Conservation (phyloP, 2,888 invertebrate genomes). For the Matsumyia berberina region DNA sequence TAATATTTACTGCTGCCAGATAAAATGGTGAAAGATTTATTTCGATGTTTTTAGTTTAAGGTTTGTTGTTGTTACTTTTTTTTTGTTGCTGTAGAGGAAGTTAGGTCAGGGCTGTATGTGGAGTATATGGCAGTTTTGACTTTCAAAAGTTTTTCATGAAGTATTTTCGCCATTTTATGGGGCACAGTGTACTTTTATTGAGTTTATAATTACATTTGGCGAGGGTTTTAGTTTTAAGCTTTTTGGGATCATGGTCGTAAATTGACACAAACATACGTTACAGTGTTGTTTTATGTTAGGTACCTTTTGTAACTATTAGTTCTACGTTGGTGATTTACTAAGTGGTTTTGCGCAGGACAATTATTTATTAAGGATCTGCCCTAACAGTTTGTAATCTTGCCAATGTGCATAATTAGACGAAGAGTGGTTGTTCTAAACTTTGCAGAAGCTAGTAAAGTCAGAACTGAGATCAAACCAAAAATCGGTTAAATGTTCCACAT, state of each 20-base stretch:
- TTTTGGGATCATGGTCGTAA: constrained; percentile 32
- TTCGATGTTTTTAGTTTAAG: constrained; percentile 56
- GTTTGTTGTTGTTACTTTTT: constrained; percentile 20
- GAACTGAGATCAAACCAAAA: no score
- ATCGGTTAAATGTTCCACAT: no score
- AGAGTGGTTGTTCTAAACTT: no score
- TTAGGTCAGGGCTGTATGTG: constrained; percentile 30
- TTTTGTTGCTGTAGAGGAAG: background rate
- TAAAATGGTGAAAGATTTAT: constrained; percentile 73
- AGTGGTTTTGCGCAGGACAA: no score
- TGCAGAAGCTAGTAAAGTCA: no score
- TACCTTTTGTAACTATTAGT: no score
- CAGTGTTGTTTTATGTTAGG: background rate
- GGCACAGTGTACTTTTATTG: constrained; percentile 46
- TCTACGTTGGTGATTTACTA: no score
- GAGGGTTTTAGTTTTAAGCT: constrained; percentile 29
- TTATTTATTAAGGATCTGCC: no score
- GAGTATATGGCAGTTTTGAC: constrained; percentile 22
- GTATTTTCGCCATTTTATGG: constrained; percentile 44
- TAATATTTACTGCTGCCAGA: constrained; percentile 75
- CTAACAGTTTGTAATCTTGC: no score
- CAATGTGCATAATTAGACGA: no score
- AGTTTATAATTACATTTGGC: constrained; percentile 39
- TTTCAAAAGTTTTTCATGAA: constrained; percentile 43
- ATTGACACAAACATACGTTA: constrained; percentile 21